Evolutionary conservation across 1,140 invertebrate genomes (phyloP), one percentile per base, ranked within the genome.

Genomic region (Drosophila pachea): DNA sequence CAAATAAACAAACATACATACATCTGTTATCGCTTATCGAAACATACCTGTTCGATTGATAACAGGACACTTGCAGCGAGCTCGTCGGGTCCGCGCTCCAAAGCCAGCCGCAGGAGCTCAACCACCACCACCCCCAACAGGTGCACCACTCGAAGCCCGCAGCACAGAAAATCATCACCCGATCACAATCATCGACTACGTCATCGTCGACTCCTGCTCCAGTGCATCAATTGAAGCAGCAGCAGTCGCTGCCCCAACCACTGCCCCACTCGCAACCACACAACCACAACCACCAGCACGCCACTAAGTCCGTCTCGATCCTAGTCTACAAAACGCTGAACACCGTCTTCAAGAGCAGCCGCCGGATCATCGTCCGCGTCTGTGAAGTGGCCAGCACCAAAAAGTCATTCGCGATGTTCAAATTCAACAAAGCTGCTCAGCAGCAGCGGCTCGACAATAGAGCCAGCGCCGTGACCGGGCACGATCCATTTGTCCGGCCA

Each of bases 401-500:
- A 65, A 89, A 90, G 29, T 76, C 87, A 45, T 87, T 89, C 73
- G 91, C 90, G 36, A 95, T 95, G 94, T 94, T 95, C 75, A 95
- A 95, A 74, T 90, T 95, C 16, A 95, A 95, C 87, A 93, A 94
- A 78, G 93, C 91, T 58, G 92, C 94, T 75, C 93, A 93, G 68
- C 91, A 93, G 71, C 91, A 91, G 47, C 91, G 92, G 33, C 91
- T 91, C n/a, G 91, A 92, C 14, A 92, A 92, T 7, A 90, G 91
- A 16, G 92, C 93, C n/a, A 88, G 78, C 53, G 90, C 93, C 42
- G 92, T 93, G 2, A 95, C 94, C 4, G 94, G 94, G 2, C 94
- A 95, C 72, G 94, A 95, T 73, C 90, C 93, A 60, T 95, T 94
- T 78, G 94, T 93, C 74, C 93, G 94, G 76, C 92, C 93, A 42